Evolutionary conservation across 92 coral and sea anemone species (phyloP).

Genomic region (Paramuricea clavata): DNA sequence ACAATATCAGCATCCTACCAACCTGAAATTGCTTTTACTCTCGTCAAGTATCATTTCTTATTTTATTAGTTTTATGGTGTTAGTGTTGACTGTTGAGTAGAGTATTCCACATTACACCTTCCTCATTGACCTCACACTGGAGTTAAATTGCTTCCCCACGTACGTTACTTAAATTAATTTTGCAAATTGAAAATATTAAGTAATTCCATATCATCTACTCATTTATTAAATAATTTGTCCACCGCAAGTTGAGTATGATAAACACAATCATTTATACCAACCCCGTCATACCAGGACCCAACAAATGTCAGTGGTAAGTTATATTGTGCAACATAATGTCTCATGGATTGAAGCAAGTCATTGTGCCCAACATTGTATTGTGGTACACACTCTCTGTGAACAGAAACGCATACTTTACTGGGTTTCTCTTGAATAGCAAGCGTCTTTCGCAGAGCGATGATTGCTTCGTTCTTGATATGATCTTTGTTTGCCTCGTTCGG

Average conservation of each 20-base stretch:
- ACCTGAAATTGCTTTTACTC: too few relatives aligned
- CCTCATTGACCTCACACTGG: too few relatives aligned
- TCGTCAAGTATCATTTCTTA: too few relatives aligned
- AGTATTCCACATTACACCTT: too few relatives aligned
- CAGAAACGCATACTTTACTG: slow-evolving; percentile 57
- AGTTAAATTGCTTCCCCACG: too few relatives aligned
- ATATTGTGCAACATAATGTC: slow-evolving; percentile 64
- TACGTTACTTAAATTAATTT: too few relatives aligned
- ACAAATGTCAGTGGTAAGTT: slow-evolving; percentile 81
- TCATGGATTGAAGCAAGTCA: slow-evolving; percentile 64
- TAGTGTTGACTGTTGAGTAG: too few relatives aligned
- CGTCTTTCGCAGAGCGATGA: slow-evolving; percentile 72
- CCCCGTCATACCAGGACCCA: slow-evolving; percentile 88
- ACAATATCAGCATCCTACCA: too few relatives aligned
- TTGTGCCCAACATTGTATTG: slow-evolving; percentile 92
- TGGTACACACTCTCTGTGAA: slow-evolving; percentile 89
- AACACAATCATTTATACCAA: slow-evolving; percentile 91
- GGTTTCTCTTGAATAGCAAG: slow-evolving; percentile 80
- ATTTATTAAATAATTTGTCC: slow-evolving; percentile 40
- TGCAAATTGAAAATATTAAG: too few relatives aligned
- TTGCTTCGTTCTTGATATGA: slow-evolving; percentile 74
- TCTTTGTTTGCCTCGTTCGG: slow-evolving; percentile 76
- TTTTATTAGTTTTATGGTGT: too few relatives aligned
- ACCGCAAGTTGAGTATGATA: slow-evolving; percentile 80
- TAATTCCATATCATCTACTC: too few relatives aligned